Conservation (phyloP, 2,797 vertebrate species). For the Kryptopterus vitreolus region DNA sequence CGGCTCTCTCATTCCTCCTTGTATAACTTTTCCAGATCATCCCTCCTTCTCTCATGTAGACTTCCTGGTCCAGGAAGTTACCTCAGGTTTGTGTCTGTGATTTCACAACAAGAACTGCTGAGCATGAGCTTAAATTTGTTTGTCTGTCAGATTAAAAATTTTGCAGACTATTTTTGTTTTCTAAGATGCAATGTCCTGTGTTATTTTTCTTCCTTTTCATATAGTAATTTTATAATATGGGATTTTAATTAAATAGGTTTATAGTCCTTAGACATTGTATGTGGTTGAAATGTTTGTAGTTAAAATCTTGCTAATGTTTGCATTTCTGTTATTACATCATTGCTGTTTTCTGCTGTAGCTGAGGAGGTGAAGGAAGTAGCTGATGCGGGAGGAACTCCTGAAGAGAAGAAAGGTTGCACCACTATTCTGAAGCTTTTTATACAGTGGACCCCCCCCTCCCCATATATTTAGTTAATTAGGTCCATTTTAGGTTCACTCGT, state of each 20-base stretch:
- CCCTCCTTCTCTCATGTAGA: slow-evolving; percentile 88
- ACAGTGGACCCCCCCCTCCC: background rate
- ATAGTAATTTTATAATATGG: background rate
- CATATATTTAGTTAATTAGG: background rate
- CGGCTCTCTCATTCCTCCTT: slow-evolving; percentile 44
- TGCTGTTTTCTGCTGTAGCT: slow-evolving; percentile 56
- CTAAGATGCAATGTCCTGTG: background rate
- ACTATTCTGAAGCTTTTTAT: background rate
- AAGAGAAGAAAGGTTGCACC: slow-evolving; percentile 80
- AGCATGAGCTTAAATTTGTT: background rate
- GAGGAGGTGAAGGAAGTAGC: slow-evolving; percentile 60
- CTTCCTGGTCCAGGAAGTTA: slow-evolving; percentile 84
- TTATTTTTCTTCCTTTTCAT: background rate
- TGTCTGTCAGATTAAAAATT: background rate
- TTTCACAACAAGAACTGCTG: background rate
- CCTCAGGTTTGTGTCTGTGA: slow-evolving; percentile 84
- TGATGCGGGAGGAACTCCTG: slow-evolving; percentile 64
- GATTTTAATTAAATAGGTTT: background rate
- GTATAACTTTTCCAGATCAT: slow-evolving; percentile 76
- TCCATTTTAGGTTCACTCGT: background rate
- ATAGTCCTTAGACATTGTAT: background rate
- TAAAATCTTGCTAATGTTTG: background rate
- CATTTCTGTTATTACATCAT: background rate
- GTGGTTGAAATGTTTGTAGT: background rate
- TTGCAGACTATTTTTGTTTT: background rate